These are phyloP conservation scores for Pristionchus exspectatus DNA, from an alignment of 2,888 invertebrate genomes.

Conservation along the genomic window DNA sequence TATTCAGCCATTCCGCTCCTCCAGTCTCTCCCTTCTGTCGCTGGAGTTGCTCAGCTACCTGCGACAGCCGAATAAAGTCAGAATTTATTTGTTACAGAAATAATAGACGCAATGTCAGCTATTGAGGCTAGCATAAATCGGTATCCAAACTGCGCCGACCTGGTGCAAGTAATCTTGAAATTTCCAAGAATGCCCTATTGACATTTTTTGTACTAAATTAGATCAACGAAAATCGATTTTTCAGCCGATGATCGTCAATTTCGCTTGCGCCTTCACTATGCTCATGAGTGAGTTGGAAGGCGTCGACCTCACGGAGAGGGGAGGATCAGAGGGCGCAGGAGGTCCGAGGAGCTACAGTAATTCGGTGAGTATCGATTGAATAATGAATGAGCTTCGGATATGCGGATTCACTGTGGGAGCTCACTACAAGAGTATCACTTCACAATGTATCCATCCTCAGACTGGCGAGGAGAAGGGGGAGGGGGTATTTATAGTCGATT, in stretches of 20 bases:
- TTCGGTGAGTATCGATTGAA: background rate
- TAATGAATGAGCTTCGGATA: background rate
- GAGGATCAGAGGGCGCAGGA: background rate
- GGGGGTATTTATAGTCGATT: too few species aligned
- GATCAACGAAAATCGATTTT: slow-evolving; percentile 23
- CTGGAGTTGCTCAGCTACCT: slow-evolving; percentile 29
- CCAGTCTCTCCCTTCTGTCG: background rate
- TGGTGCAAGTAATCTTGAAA: background rate
- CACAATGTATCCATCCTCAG: too few species aligned
- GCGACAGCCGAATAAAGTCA: slow-evolving; percentile 15
- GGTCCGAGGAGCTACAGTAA: slow-evolving; percentile 22
- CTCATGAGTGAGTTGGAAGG: slow-evolving; percentile 34
- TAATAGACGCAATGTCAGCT: background rate
- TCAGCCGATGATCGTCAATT: slow-evolving; percentile 37
- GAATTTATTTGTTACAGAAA: background rate
- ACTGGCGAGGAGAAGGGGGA: too few species aligned
- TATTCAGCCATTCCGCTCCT: slow-evolving; percentile 39
- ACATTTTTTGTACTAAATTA: too few species aligned
- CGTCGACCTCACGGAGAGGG: slow-evolving; percentile 10
- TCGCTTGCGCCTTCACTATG: slow-evolving; percentile 41
- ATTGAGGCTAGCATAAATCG: too few species aligned
- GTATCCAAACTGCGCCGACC: too few species aligned
- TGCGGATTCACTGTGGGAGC: too few species aligned
- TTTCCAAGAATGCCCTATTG: background rate
- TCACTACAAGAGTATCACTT: too few species aligned